Conservation (phyloP, 2,888 invertebrate genomes). For the Taenaris catops region DNA sequence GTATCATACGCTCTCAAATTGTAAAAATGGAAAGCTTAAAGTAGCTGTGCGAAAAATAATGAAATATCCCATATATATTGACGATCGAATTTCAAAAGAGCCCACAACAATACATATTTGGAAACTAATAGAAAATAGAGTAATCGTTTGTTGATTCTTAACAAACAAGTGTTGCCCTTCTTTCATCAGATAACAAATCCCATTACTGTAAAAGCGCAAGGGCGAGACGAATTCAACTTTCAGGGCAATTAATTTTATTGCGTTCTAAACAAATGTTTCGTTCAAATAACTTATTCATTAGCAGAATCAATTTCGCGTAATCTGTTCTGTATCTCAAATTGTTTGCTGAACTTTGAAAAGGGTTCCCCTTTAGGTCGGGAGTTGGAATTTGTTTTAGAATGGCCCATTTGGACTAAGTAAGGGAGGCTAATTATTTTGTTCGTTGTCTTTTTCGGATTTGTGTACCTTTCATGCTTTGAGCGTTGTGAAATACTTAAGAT, state of each 20-base stretch:
- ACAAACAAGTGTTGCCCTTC: too few species aligned
- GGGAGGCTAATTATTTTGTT: slow-evolving; percentile 18
- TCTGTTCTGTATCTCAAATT: slow-evolving; percentile 25
- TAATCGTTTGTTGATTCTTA: too few species aligned
- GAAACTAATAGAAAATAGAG: too few species aligned
- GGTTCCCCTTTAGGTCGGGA: slow-evolving; percentile 15
- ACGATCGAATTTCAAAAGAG: too few species aligned
- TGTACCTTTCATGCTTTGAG: slow-evolving; percentile 2
- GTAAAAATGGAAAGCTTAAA: too few species aligned
- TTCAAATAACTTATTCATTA: slow-evolving; percentile 31
- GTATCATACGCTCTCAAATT: too few species aligned
- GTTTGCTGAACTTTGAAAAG: slow-evolving; percentile 22
- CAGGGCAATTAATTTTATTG: slow-evolving; percentile 28
- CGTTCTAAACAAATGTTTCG: slow-evolving; percentile 25
- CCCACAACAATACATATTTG: too few species aligned
- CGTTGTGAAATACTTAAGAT: background rate
- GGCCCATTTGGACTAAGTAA: slow-evolving; percentile 13
- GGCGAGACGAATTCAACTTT: slow-evolving; percentile 20
- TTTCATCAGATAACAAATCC: slow-evolving; percentile 8
- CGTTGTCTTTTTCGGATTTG: slow-evolving; percentile 11
- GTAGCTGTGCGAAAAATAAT: too few species aligned
- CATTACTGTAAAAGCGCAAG: slow-evolving; percentile 11
- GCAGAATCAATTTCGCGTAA: slow-evolving; percentile 30
- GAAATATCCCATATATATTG: too few species aligned
- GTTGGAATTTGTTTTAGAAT: slow-evolving; percentile 17